Evolutionary conservation across 2,113 vertebrate species (phyloP), one percentile per base, ranked within the genome.

Genomic region (Formicarius rufipectus): DNA sequence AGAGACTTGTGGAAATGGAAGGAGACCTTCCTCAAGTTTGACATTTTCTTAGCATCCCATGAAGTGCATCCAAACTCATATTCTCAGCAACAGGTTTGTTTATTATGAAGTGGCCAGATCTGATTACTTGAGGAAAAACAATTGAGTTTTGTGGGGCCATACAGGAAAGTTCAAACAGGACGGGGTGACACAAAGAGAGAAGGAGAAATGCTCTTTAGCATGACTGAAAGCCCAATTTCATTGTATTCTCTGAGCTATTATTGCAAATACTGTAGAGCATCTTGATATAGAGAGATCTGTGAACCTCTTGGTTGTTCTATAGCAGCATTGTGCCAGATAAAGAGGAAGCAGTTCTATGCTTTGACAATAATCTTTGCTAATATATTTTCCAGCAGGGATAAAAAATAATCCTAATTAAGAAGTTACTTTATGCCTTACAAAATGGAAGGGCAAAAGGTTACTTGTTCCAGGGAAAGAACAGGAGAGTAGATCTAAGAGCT

Each of bases 361-460:
- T 92, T 64, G 73, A 89, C 56, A 71, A 28, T 93, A 78, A 87
- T 78, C 83, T 92, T 79, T 90, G 44, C 76, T 88, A 87, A 89
- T 87, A 83, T 42, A 35, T 94, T 74, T 95, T 97, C 78, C 80
- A 97, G 63, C 3, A 49, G 82, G 85, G 56, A 13, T 68, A 75
- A 72, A 52, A 87, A 96, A 89, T 93, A 95, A 87, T 93, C 72
- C 90, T 95, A 93, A 96, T 81, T 95, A 91, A 95, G 83, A 90
- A 86, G 72, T 91, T 92, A 53, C 64, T 94, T 98, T 95, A 93
- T 94, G 79, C 81, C 86, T 96, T 89, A 85, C 39, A 75, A 94
- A 93, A 95, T 69, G 87, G 78, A 94, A 97, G 76, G 88, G 79
- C 80, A 82, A 82, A 95, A 96, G 93, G 88, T 97, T 92, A 67